Evolutionary conservation across 2,888 invertebrate species (phyloP).

Genomic region (Augiades crinisus): DNA sequence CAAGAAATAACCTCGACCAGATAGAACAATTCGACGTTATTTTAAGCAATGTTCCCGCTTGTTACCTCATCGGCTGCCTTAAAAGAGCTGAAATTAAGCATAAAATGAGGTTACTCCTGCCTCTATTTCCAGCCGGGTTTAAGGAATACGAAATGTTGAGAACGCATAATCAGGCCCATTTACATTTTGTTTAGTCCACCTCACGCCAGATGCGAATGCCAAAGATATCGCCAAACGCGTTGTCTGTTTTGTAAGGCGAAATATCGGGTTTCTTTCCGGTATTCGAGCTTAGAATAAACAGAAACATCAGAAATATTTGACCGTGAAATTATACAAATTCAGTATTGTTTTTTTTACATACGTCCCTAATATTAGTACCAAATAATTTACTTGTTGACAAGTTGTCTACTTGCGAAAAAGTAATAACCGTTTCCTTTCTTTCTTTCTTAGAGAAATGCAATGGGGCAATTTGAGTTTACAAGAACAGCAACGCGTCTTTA

Average conservation of each 20-base stretch:
- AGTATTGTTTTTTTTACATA: no score
- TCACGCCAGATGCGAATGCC: conserved; percentile 42
- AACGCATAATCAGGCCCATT: conserved; percentile 60
- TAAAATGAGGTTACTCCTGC: conserved; percentile 41
- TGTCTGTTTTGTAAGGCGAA: background rate
- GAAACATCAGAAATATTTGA: no score
- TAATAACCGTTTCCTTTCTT: no score
- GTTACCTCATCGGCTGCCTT: conserved; percentile 31
- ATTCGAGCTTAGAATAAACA: no score
- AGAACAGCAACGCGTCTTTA: no score
- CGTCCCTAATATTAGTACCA: no score
- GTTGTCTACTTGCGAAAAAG: no score
- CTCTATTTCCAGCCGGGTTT: conserved; percentile 54
- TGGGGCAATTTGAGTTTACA: no score
- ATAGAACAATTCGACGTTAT: conserved; percentile 19
- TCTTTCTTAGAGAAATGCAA: no score
- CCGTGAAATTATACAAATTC: no score
- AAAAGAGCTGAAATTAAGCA: conserved; percentile 45
- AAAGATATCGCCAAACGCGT: background rate
- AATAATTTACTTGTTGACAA: no score
- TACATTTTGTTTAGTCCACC: conserved; percentile 65
- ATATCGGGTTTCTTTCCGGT: background rate
- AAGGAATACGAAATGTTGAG: conserved; percentile 57
- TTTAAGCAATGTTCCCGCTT: conserved; percentile 27
- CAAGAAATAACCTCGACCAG: background rate